Conservation (phyloP, 2,888 invertebrate species). For the Piscicola geometra region DNA sequence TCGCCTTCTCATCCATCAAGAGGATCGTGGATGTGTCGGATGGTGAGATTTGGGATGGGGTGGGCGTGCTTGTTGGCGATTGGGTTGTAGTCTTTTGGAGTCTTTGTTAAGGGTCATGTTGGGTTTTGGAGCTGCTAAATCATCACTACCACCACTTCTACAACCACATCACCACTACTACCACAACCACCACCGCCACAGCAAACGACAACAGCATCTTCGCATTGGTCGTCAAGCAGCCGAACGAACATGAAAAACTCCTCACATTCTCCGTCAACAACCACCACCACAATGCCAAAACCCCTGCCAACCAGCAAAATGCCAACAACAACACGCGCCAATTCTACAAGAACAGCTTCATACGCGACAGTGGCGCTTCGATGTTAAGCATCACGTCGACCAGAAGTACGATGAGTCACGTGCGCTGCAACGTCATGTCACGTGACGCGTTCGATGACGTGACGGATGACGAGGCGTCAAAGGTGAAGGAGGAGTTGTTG, state of each 20-base stretch:
- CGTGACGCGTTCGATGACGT: not conserved
- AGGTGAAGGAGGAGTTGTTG: constrained; percentile 74
- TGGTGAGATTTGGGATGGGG: no score
- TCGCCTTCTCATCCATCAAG: constrained; percentile 81
- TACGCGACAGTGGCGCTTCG: not conserved
- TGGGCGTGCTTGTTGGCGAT: not conserved
- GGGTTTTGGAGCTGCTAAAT: not conserved
- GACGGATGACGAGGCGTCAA: constrained; percentile 64
- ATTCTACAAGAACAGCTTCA: constrained; percentile 5
- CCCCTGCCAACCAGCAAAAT: no score
- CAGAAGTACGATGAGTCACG: constrained; percentile 13
- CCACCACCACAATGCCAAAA: constrained; percentile 12
- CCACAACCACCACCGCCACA: not conserved
- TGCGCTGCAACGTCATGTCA: not conserved
- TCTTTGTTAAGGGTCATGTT: not conserved
- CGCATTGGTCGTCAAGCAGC: constrained; percentile 66
- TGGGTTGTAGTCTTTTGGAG: not conserved
- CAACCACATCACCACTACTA: no score
- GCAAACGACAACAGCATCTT: constrained; percentile 82
- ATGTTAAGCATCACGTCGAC: constrained; percentile 9
- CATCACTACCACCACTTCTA: no score
- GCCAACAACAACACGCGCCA: constrained; percentile 19
- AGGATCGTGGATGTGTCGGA: constrained; percentile 84
- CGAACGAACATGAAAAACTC: constrained; percentile 67
- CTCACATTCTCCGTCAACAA: constrained; percentile 76